These are phyloP conservation scores for Trissolcus japonicus DNA, from an alignment of 2,888 invertebrate genomes.

Conservation along the genomic window DNA sequence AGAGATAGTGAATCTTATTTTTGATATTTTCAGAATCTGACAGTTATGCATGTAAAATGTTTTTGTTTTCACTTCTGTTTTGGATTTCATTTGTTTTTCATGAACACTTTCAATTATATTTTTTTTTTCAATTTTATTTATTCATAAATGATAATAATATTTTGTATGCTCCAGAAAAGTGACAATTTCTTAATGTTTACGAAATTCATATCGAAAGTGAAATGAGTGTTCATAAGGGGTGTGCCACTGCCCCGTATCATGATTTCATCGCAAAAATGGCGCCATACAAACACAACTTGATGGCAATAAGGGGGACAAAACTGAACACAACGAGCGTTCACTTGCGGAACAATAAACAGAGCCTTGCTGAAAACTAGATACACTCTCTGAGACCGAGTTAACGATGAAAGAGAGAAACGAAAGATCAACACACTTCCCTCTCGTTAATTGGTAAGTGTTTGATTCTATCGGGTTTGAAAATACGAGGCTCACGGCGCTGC, in stretches of 20 bases:
- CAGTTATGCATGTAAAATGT: no score
- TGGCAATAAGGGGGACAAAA: no score
- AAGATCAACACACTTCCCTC: slow-evolving; percentile 45
- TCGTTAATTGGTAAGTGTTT: slow-evolving; percentile 67
- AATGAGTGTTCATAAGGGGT: slow-evolving; percentile 45
- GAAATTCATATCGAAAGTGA: slow-evolving; percentile 33
- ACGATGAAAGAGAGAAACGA: slow-evolving; percentile 38
- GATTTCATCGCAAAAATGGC: slow-evolving; percentile 44
- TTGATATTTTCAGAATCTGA: neutral
- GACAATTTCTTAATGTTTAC: slow-evolving; percentile 28
- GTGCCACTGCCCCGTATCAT: slow-evolving; percentile 51
- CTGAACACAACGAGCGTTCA: slow-evolving; percentile 31
- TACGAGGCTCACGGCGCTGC: slow-evolving; percentile 58
- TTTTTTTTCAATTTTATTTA: no score
- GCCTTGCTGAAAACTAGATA: slow-evolving; percentile 57
- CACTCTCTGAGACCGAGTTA: slow-evolving; percentile 32
- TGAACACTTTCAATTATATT: no score
- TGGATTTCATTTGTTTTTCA: no score
- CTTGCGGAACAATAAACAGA: slow-evolving; percentile 53
- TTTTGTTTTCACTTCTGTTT: no score
- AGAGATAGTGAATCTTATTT: no score
- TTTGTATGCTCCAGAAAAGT: no score
- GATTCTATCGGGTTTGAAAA: slow-evolving; percentile 65
- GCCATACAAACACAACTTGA: slow-evolving; percentile 23
- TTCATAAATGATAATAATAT: no score